Conservation (phyloP, 1,140 invertebrate species). For the Lamellibrachia luymesi region DNA sequence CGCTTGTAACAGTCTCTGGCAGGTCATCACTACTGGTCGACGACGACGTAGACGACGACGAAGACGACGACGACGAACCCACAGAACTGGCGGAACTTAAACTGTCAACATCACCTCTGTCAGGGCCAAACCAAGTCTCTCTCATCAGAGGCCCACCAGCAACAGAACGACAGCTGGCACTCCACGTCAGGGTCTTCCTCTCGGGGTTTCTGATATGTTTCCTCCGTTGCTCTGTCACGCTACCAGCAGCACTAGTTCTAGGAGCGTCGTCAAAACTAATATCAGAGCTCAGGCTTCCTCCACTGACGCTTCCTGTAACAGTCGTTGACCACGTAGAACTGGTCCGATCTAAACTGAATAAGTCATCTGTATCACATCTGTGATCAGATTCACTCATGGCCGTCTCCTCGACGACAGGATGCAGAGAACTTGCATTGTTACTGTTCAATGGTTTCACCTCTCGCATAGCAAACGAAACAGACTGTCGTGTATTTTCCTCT, state of each 20-base stretch:
- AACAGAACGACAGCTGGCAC: background rate
- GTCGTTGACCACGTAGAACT: background rate
- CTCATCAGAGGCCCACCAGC: no score
- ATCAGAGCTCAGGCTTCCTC: background rate
- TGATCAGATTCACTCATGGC: background rate
- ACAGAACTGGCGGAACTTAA: background rate
- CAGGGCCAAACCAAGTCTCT: background rate
- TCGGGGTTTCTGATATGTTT: background rate
- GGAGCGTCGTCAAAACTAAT: background rate
- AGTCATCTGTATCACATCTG: background rate
- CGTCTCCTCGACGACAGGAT: background rate
- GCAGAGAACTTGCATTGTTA: background rate
- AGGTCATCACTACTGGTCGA: background rate
- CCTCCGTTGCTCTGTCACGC: background rate
- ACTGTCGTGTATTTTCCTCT: background rate
- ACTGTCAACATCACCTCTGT: background rate
- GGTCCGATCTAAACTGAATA: background rate
- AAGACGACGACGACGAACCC: background rate
- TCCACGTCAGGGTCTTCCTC: background rate
- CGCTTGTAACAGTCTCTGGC: background rate
- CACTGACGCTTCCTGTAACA: background rate
- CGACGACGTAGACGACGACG: background rate
- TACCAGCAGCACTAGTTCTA: background rate
- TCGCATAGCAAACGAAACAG: no score
- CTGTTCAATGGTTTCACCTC: background rate